These are phyloP conservation scores for Julus scandinavius DNA, from an alignment of 2,888 invertebrate genomes.

Conservation along the genomic window DNA sequence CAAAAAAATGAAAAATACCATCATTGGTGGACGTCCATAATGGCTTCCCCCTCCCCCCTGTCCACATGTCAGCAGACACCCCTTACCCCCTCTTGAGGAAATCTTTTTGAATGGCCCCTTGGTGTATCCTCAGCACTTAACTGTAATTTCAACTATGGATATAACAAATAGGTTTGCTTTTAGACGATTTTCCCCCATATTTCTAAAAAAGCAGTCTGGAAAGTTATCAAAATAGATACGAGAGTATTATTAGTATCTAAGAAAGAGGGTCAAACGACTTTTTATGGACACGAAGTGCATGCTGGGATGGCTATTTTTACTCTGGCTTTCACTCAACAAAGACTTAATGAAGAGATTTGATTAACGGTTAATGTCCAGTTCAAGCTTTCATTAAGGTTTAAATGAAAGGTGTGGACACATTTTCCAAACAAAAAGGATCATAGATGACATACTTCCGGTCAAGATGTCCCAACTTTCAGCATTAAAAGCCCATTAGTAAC, in stretches of 20 bases:
- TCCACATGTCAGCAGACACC: no score
- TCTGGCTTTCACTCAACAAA: background rate
- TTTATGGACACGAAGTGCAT: background rate
- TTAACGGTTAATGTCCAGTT: background rate
- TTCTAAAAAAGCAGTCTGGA: no score
- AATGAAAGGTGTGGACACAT: background rate
- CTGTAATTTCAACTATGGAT: no score
- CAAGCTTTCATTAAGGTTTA: background rate
- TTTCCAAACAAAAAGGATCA: background rate
- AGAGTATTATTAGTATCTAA: background rate
- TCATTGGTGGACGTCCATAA: no score
- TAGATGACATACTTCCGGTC: slow-evolving; percentile 9
- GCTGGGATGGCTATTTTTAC: background rate
- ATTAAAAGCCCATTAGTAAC: background rate
- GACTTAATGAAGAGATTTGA: slow-evolving; percentile 39
- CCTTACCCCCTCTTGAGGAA: no score
- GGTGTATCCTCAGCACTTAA: no score
- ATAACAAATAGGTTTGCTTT: no score
- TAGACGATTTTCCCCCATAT: no score
- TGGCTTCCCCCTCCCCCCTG: no score
- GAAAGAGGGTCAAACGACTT: slow-evolving; percentile 34
- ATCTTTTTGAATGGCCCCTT: no score
- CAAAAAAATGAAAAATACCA: no score
- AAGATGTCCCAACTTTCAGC: background rate
- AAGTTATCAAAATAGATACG: no score